Percentiles rank a stretch among this genome's conserved stretches.
These are phyloP conservation scores for Xerus inauris DNA, from an alignment of 2,113 vertebrate genomes.

Conservation along the genomic window DNA sequence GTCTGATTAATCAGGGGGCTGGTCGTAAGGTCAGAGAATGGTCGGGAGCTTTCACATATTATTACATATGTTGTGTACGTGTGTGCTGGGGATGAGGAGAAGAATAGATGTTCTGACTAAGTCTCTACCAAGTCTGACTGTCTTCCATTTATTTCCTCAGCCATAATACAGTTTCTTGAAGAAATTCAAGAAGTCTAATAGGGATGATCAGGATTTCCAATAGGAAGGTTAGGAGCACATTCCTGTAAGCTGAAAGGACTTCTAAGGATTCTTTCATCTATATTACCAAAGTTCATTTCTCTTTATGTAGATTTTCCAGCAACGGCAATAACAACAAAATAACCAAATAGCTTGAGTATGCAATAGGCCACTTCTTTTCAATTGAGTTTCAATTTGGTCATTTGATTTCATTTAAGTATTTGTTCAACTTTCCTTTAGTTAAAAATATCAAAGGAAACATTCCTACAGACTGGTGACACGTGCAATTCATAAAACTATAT, in stretches of 20 bases:
- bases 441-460: slow-evolving; percentile 35
- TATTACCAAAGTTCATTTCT: neutral
- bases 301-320: neutral
- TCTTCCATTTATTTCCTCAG: neutral
- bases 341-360: neutral
- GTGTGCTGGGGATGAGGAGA: neutral
- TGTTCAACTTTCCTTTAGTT: neutral
- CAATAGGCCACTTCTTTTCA: slow-evolving; percentile 6
- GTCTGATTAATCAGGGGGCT: neutral
- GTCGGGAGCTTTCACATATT: neutral
- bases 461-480: neutral
- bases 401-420: slow-evolving; percentile 40
- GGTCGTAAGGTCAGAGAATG: neutral
- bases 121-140: neutral
- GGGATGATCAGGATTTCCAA: neutral
- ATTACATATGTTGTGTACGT: neutral
- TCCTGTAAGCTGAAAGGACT: neutral
- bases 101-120: neutral
- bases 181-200: neutral
- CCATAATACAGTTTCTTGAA: neutral
- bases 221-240: neutral
- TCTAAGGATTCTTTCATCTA: neutral
- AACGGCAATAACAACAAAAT: neutral
- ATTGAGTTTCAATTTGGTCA: neutral
- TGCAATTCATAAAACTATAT: neutral